Base-by-base conservation (phyloP, 2,113 vertebrate species). In the Ageneiosus marmoratus region DNA sequence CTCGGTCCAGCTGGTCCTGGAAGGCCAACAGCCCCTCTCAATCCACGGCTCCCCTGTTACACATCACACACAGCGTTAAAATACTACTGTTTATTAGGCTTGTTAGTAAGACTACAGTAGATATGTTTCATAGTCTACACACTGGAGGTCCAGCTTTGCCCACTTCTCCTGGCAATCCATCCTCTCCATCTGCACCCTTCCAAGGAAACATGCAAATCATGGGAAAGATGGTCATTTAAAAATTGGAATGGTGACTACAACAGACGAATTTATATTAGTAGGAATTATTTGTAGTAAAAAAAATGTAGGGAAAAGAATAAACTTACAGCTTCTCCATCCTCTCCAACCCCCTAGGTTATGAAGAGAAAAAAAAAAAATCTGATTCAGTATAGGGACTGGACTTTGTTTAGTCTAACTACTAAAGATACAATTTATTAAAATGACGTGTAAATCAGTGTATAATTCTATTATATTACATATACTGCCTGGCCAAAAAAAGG, bases 91-190 rank as follows among this genome's bases (percentile, higher is more conserved):
- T 60, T 53, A 48, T 2, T 22, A 32, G 37, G 18, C 50, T 34
- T 48, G n/a, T 4, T 51, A 2, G 22, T 53, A 6, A 60, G 1
- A 60, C 5, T 51, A 50, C 1, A 67, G 4, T 41, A 2, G 29
- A 13, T 16, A 50, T 65, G 12, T 4, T 55, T n/a, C 44, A 46
- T 53, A 1, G 20, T 24, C 0, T 93, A 97, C 97, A 97, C 90
- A 99, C 98, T 83, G 92, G 77, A 10, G 93, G 72, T 83, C 98
- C 98, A 41, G 91, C 92, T 89, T 91, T 96, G n/a, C 98, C 98
- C 72, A 99, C 90, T 92, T 98, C 98, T 86, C 98, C 98, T 0
- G 96, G 96, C 24, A 99, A 95, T 70, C 98, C 98, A 79, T 95
- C 92, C 80, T 95, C 92, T 70, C 98, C 98, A 82, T 96, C 93